These are phyloP conservation scores for Botia almorhae DNA, from an alignment of 2,797 vertebrate species.

Conservation along the genomic window DNA sequence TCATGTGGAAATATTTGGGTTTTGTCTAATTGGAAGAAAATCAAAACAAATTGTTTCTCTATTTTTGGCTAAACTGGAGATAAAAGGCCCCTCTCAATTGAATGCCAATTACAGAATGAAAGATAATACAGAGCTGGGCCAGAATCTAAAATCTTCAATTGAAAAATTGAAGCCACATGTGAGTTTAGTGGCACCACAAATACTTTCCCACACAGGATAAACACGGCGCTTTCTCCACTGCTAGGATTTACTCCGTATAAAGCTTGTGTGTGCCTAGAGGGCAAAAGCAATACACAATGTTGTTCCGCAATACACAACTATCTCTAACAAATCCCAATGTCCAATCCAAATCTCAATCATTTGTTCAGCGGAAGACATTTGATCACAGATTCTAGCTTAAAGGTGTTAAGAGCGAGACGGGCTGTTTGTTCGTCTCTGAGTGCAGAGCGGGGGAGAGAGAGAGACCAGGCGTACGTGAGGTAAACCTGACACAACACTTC, in stretches of 20 bases:
- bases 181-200: constrained; percentile 68
- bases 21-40: constrained; percentile 70
- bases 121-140: constrained; percentile 69
- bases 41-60: constrained; percentile 70
- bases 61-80: constrained; percentile 71
- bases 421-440: constrained; percentile 69
- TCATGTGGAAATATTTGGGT: constrained; percentile 63
- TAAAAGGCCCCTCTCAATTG: constrained; percentile 71
- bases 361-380: constrained; percentile 67
- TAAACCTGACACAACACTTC: constrained; percentile 66
- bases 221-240: constrained; percentile 52
- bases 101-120: constrained; percentile 75
- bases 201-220: constrained; percentile 75
- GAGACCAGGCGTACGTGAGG: constrained; percentile 60
- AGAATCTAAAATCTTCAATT: constrained; percentile 70
- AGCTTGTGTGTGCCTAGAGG: constrained; percentile 62
- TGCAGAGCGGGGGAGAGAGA: constrained; percentile 60
- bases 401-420: constrained; percentile 66
- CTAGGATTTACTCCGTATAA: constrained; percentile 66
- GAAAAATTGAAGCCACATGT: constrained; percentile 81
- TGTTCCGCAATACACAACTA: constrained; percentile 14
- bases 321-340: constrained; percentile 17
- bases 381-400: constrained; percentile 68
- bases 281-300: constrained; percentile 53
- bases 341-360: constrained; percentile 53